A percentile compares a stretch with the other conserved stretches of the same genome.
Evolutionary conservation across 2,888 invertebrate genomes (phyloP).

Genomic region (Aphodius granarius): DNA sequence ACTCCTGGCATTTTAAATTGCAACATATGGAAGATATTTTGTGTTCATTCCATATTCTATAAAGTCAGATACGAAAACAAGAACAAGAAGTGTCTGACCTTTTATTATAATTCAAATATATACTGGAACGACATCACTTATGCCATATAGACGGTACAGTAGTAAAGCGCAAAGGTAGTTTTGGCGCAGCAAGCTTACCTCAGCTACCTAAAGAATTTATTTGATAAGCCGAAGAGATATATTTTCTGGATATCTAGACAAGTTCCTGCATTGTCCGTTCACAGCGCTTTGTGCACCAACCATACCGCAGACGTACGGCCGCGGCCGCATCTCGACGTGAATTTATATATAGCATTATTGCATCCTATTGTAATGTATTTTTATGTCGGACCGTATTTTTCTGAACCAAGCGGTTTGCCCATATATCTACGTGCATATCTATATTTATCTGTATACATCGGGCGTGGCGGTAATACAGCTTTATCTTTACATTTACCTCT

Average conservation of each 20-base stretch:
- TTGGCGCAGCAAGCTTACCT: background rate
- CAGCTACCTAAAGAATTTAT: background rate
- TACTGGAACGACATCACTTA: background rate
- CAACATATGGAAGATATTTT: too few relatives aligned
- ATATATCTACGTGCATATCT: background rate
- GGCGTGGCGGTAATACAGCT: background rate
- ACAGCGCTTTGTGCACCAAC: background rate
- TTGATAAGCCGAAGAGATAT: slow-evolving; percentile 3
- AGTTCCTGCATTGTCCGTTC: slow-evolving; percentile 7
- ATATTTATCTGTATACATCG: background rate
- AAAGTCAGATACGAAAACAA: too few relatives aligned
- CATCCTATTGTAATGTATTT: slow-evolving; percentile 15
- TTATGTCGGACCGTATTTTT: slow-evolving; percentile 9
- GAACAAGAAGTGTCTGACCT: background rate
- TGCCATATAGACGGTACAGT: background rate
- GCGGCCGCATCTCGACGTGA: background rate
- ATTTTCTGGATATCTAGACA: background rate
- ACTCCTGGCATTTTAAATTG: too few relatives aligned
- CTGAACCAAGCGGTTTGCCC: background rate
- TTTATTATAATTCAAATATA: background rate
- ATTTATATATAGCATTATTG: slow-evolving; percentile 13
- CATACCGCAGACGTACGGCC: background rate
- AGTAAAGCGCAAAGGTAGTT: background rate
- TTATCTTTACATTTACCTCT: background rate
- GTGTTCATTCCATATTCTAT: too few relatives aligned